Conservation (phyloP, 2,113 vertebrate species). For the Tauraco erythrolophus region DNA sequence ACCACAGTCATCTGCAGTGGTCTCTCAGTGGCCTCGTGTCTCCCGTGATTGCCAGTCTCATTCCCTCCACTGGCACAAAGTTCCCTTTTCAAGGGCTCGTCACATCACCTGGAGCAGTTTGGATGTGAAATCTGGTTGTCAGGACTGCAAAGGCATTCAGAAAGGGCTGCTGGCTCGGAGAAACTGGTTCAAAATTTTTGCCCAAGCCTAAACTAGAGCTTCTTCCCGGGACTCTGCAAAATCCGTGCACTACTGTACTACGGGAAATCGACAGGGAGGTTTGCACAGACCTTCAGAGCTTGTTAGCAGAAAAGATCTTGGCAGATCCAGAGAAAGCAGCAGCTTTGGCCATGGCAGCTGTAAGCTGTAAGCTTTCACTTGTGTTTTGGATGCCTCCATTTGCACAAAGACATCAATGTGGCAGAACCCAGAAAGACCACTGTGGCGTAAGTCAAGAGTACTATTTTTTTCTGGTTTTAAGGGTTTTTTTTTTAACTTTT, state of each 20-base stretch:
- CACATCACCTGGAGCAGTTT: background rate
- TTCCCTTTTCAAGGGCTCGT: background rate
- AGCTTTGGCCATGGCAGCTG: background rate
- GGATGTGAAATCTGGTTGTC: background rate
- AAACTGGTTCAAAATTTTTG: background rate
- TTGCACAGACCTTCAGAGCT: background rate
- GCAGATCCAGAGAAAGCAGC: background rate
- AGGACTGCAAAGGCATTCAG: background rate
- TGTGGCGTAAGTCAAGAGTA: background rate
- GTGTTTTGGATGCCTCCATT: background rate
- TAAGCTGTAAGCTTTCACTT: background rate
- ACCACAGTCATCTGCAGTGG: background rate
- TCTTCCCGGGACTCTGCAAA: background rate
- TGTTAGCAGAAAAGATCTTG: background rate
- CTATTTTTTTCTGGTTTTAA: background rate
- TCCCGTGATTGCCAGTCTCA: background rate
- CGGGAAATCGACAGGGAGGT: background rate
- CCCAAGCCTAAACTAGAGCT: background rate
- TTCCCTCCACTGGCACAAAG: background rate
- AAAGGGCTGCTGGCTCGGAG: background rate
- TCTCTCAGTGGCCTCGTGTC: background rate
- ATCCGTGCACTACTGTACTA: background rate
- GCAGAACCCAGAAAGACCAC: background rate
- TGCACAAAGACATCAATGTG: accelerated
- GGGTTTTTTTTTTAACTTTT: too few species aligned